phyloP scores from a whole-genome alignment of 2,888 invertebrate genomes.

The Anthophora plumipes region DNA sequence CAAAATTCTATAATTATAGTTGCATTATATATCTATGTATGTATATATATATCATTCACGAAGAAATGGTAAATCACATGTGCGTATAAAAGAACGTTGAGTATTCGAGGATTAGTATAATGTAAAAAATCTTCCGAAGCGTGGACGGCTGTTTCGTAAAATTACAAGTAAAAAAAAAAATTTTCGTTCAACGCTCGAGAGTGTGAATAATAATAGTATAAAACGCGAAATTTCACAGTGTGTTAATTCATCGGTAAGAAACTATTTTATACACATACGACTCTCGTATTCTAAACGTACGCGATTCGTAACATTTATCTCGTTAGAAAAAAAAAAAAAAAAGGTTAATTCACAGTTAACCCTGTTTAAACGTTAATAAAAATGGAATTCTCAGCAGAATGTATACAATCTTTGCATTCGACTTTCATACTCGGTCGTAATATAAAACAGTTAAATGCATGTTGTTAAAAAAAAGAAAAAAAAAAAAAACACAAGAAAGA shows the following conservation, averaged over 20 bases:
- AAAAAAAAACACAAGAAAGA: conserved; percentile 14
- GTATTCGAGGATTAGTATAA: conserved; percentile 42
- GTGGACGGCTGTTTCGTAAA: conserved; percentile 54
- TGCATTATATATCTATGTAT: no score
- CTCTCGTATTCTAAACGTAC: not conserved
- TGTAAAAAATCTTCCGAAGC: conserved; percentile 31
- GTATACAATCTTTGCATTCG: conserved; percentile 2
- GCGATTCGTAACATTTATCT: not conserved
- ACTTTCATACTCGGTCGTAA: not conserved
- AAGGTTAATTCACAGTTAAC: not conserved
- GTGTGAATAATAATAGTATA: not conserved
- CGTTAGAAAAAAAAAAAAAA: not conserved
- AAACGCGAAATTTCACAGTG: conserved; percentile 1
- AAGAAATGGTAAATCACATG: conserved; percentile 24
- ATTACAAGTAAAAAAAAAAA: conserved; percentile 27
- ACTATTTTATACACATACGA: conserved; percentile 4
- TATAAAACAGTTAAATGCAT: conserved; percentile 35
- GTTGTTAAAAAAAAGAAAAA: conserved; percentile 15
- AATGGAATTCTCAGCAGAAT: conserved; percentile 34
- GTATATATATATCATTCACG: conserved; percentile 2
- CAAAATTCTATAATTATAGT: not conserved
- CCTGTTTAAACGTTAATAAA: not conserved
- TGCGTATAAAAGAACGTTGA: conserved; percentile 44
- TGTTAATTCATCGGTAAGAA: conserved; percentile 12
- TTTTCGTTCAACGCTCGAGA: not conserved